A percentile compares a stretch with the other conserved stretches of the same genome.
Evolutionary conservation across 1,140 invertebrate species (phyloP).

Genomic region (Pinna nobilis): DNA sequence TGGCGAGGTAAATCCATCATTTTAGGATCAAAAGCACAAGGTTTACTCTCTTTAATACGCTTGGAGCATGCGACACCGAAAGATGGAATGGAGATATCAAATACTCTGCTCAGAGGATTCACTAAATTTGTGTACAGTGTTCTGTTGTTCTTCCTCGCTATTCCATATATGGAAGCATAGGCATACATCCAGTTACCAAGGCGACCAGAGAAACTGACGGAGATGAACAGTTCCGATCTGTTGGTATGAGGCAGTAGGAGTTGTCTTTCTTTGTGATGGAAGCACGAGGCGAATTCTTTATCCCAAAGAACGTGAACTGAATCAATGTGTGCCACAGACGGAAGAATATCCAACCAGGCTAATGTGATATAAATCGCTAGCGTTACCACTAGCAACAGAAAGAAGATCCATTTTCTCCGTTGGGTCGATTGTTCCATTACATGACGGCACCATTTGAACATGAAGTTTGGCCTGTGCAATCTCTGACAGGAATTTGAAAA

Average conservation of each 20-base stretch:
- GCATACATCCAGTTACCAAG: conserved; percentile 53
- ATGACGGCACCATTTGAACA: too few relatives aligned
- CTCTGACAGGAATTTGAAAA: neutral
- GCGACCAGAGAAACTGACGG: conserved; percentile 24
- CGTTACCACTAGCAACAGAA: neutral
- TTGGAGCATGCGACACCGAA: conserved; percentile 1
- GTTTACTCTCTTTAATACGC: conserved; percentile 15
- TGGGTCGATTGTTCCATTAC: neutral
- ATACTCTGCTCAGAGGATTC: neutral
- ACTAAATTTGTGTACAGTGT: conserved; percentile 15
- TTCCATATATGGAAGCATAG: conserved; percentile 46
- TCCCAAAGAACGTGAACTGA: conserved; percentile 19
- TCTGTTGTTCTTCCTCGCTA: conserved; percentile 34
- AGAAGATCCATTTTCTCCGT: neutral
- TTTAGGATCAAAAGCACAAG: conserved; percentile 28
- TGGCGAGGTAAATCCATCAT: conserved; percentile 22
- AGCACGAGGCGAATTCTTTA: conserved; percentile 5
- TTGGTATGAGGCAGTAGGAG: neutral
- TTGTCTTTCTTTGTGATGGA: neutral
- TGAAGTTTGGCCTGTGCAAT: neutral
- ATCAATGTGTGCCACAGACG: conserved; percentile 16
- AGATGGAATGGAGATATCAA: neutral
- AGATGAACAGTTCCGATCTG: conserved; percentile 1
- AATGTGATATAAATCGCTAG: conserved; percentile 11
- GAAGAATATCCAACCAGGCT: neutral